Conservation (phyloP, 2,888 invertebrate genomes). For the Lasioglossum zephyrum region DNA sequence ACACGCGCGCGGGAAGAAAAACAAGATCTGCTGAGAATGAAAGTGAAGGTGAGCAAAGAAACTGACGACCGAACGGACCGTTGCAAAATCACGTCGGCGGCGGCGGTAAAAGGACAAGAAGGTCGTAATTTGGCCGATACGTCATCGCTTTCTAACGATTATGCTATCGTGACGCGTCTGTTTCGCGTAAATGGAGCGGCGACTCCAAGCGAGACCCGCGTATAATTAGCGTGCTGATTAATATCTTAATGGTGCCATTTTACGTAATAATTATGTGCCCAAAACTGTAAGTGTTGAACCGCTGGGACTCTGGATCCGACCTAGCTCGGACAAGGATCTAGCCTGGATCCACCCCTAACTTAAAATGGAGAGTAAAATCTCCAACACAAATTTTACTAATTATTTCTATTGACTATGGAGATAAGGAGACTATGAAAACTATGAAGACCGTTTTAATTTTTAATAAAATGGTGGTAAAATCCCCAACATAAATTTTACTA, state of each 20-base stretch:
- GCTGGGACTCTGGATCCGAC: too few relatives aligned
- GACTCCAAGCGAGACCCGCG: neutral
- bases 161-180: constrained; percentile 43
- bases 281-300: neutral
- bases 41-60: constrained; percentile 67
- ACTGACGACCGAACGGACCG: constrained; percentile 40
- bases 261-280: neutral
- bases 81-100: constrained; percentile 55
- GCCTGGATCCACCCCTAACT: neutral
- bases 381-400: too few relatives aligned
- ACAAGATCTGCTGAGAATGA: constrained; percentile 55
- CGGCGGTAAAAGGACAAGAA: constrained; percentile 59
- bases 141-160: constrained; percentile 64
- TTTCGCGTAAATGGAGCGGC: constrained; percentile 30
- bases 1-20: constrained; percentile 30
- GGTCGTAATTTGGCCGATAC: constrained; percentile 58
- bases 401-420: too few relatives aligned
- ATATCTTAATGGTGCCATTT: neutral
- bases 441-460: neutral
- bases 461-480: neutral
- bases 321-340: too few relatives aligned
- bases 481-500: too few relatives aligned
- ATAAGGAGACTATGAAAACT: too few relatives aligned
- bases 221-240: neutral
- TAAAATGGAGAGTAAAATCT: neutral